Conservation (phyloP, 1,140 invertebrate species). For the Wasmannia auropunctata region DNA sequence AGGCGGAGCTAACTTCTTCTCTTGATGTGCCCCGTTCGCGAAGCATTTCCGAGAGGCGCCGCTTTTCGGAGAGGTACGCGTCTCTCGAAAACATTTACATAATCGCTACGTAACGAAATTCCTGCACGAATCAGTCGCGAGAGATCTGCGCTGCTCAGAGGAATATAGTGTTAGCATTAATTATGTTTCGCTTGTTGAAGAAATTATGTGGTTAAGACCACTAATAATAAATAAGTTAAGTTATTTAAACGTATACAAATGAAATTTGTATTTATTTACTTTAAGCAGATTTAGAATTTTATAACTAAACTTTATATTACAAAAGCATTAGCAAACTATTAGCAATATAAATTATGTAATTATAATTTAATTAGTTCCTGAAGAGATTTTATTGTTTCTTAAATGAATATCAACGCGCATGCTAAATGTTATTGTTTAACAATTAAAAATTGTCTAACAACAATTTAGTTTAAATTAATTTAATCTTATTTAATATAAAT, state of each 20-base stretch:
- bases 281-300: neutral
- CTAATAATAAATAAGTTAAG: neutral
- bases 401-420: neutral
- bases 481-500: neutral
- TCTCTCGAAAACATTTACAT: slow-evolving; percentile 49
- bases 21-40: slow-evolving; percentile 17
- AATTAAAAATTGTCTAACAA: neutral
- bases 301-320: neutral
- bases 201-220: neutral
- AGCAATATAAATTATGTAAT: neutral
- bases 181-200: neutral
- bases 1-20: slow-evolving; percentile 43
- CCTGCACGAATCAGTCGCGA: slow-evolving; percentile 38
- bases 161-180: slow-evolving; percentile 22
- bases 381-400: neutral
- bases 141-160: neutral
- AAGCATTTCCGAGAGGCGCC: slow-evolving; percentile 39
- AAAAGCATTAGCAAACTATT: neutral
- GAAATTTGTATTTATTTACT: neutral
- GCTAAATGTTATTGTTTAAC: neutral
- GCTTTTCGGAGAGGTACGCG: slow-evolving; percentile 41
- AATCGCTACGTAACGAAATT: slow-evolving; percentile 59
- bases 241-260: neutral
- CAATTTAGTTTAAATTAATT: neutral
- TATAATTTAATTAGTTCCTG: neutral